phyloP scores from a whole-genome alignment of 2,888 invertebrate genomes.

The Achlya flavicornis region DNA sequence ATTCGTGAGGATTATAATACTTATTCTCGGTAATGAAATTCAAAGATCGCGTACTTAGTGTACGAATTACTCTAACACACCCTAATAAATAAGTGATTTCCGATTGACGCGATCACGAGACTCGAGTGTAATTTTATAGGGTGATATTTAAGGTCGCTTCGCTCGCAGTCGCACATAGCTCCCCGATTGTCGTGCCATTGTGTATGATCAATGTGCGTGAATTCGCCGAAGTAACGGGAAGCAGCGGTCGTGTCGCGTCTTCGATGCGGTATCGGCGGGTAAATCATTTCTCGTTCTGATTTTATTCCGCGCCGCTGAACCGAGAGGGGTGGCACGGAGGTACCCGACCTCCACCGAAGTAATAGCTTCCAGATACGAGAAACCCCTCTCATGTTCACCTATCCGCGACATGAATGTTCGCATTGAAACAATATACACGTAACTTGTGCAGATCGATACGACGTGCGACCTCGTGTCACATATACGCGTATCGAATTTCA shows the following conservation, averaged over 20 bases:
- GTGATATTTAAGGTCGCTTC: conserved; percentile 40
- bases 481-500: conserved; percentile 54
- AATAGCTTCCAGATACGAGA: conserved; percentile 71
- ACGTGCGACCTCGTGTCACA: conserved; percentile 59
- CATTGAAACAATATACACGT: conserved; percentile 75
- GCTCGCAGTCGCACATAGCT: conserved; percentile 34
- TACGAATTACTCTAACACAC: too few species aligned
- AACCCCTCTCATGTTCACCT: conserved; percentile 58
- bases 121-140: conserved; percentile 32
- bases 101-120: conserved; percentile 28
- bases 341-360: conserved; percentile 48
- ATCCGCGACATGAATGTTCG: conserved; percentile 58
- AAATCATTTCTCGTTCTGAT: conserved; percentile 77
- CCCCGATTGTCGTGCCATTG: conserved; percentile 55
- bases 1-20: not conserved
- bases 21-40: too few species aligned
- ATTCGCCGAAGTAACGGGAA: conserved; percentile 53
- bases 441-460: conserved; percentile 61
- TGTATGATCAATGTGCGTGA: conserved; percentile 64
- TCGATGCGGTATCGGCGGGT: conserved; percentile 58
- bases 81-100: conserved; percentile 29
- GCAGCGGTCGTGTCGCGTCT: conserved; percentile 43
- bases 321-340: conserved; percentile 48
- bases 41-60: too few species aligned
- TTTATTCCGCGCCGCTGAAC: conserved; percentile 67